Evolutionary conservation across 2,113 vertebrate species (phyloP).

Genomic region (Vulpes vulpes): DNA sequence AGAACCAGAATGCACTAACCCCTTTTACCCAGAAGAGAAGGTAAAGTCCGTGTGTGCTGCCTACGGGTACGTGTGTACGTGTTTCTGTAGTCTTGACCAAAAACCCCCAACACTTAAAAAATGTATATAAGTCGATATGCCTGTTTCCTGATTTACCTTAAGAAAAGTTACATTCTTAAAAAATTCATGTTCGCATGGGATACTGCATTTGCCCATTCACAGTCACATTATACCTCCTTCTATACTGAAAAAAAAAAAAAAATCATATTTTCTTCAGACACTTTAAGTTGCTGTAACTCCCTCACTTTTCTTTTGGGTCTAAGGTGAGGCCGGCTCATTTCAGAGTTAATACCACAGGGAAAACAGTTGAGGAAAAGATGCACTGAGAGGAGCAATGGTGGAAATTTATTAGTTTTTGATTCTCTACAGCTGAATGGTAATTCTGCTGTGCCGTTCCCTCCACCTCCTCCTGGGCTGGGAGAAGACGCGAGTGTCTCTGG

Average conservation of each 20-base stretch:
- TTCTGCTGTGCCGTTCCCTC: background rate
- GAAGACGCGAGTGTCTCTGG: background rate
- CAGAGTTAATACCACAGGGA: background rate
- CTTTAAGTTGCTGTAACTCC: fast-evolving
- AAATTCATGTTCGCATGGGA: background rate
- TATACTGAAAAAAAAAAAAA: background rate
- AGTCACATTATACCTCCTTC: too few relatives aligned
- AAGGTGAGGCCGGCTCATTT: background rate
- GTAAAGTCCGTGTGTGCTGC: background rate
- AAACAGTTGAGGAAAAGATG: background rate
- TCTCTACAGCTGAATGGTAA: background rate
- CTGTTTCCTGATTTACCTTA: background rate
- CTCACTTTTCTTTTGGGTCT: background rate
- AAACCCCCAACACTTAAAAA: background rate
- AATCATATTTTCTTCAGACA: background rate
- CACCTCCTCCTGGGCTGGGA: background rate
- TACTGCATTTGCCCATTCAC: background rate
- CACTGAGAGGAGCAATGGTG: background rate
- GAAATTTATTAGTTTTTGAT: background rate
- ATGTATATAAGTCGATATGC: background rate
- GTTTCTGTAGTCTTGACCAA: background rate
- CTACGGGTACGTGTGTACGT: background rate
- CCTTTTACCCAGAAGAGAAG: background rate
- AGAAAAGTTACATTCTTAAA: background rate
- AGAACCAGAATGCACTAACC: background rate